Conservation (phyloP, 2,888 invertebrate species). For the Ichneumon xanthorius region DNA sequence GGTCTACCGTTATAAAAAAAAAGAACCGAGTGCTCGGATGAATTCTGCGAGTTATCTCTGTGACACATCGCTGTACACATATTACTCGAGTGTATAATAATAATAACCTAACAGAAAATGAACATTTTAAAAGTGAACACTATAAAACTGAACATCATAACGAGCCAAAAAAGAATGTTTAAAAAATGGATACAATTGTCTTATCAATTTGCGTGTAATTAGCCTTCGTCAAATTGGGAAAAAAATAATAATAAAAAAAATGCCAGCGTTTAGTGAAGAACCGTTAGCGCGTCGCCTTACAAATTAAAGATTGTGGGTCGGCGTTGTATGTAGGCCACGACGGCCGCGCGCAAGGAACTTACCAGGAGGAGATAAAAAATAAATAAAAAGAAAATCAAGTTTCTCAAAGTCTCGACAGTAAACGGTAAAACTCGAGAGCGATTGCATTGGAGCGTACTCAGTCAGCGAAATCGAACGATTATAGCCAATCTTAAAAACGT, state of each 20-base stretch:
- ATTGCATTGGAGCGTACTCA: not conserved
- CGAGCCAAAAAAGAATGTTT: no score
- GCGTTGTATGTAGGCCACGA: not conserved
- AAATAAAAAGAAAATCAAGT: not conserved
- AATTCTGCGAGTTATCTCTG: no score
- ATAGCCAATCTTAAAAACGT: not conserved
- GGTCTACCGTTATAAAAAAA: no score
- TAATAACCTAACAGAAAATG: no score
- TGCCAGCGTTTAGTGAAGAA: not conserved
- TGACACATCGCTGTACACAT: no score
- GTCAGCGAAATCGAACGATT: not conserved
- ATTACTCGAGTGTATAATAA: no score
- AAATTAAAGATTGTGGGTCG: not conserved
- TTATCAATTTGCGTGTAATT: no score
- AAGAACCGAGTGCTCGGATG: no score
- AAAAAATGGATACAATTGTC: no score
- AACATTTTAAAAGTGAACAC: no score
- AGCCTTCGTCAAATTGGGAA: no score
- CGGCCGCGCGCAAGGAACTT: not conserved
- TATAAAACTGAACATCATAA: no score
- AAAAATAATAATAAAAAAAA: not conserved
- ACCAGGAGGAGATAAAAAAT: constrained; percentile 14
- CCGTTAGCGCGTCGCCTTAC: not conserved
- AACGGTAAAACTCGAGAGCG: constrained; percentile 1
- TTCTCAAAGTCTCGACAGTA: constrained; percentile 6